Conservation (phyloP, 1,140 invertebrate species). For the Leptinotarsa defecta region DNA sequence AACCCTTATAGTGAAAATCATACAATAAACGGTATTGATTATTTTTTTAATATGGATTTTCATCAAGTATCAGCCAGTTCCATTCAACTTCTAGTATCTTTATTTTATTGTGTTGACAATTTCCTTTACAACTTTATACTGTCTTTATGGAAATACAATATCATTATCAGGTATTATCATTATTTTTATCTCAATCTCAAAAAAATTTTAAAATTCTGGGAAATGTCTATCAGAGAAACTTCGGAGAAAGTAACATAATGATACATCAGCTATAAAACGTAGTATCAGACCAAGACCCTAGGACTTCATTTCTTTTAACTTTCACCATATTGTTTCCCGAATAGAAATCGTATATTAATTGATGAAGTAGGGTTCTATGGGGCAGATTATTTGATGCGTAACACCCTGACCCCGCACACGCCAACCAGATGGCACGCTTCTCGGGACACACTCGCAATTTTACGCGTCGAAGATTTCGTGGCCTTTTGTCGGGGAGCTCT, state of each 20-base stretch:
- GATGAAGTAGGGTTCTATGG: slow-evolving; percentile 4
- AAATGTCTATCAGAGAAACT: background rate
- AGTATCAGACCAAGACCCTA: background rate
- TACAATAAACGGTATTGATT: too few relatives aligned
- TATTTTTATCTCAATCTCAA: too few relatives aligned
- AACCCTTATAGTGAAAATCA: too few relatives aligned
- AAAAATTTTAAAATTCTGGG: too few relatives aligned
- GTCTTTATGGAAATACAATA: too few relatives aligned
- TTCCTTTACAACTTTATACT: too few relatives aligned
- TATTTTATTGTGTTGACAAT: too few relatives aligned
- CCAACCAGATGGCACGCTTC: slow-evolving; percentile 34
- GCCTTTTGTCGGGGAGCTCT: background rate
- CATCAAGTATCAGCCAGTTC: too few relatives aligned
- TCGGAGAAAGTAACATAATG: background rate
- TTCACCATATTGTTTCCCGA: slow-evolving; percentile 30
- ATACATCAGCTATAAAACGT: background rate
- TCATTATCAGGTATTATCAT: too few relatives aligned
- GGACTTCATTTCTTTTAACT: background rate
- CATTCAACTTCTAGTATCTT: too few relatives aligned
- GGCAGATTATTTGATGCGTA: slow-evolving; percentile 25
- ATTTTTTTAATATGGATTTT: too few relatives aligned
- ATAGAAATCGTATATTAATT: slow-evolving; percentile 42
- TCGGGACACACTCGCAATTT: slow-evolving; percentile 41
- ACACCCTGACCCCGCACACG: slow-evolving; percentile 34
- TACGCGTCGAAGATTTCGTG: slow-evolving; percentile 39